Base-by-base conservation (phyloP, 1,140 invertebrate species). In the Psix sp. region DNA sequence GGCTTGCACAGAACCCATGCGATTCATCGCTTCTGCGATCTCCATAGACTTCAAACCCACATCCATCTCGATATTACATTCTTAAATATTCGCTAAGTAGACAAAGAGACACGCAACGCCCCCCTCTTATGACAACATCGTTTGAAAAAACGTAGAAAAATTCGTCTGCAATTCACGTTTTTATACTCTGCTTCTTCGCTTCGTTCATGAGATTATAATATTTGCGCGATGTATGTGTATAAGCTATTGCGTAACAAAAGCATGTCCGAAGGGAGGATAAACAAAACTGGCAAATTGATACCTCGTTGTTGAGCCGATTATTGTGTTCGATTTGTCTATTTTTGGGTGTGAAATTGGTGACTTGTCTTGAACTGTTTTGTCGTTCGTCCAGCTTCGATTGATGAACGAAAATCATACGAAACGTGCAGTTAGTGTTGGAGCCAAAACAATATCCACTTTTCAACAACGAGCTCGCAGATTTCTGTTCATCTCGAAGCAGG, bases 1-100 rank as follows among this genome's bases (percentile, higher is more conserved):
- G 73, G 75, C 78, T 84, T 84, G 82, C 82, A 83, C 81, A 83
- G 77, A 79, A 82, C 82, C 82, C 82, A 79, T 35, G 54, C 54
- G 20, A 60, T 48, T 49, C 36, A 7, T 24, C 35, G 48, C 7
- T 57, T 40, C 46, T 35, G 51, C 33, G 48, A 13, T 35, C 9
- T 54, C 24, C 16, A 14, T 33, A 31, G 31, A 2, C 43, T 36
- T 40, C 13, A 6, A 14, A 31, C 7, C 15, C 39, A 49, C 20
- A 11, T 36, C 40, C 45, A 57, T 40, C 21, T 15, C 39, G n/a
- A 43, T 56, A 13, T 31, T 48, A 42, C 51, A 18, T 54, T 54
- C 39, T 71, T 62, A 62, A 51, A 39, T 48, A 70, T 26, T 70
- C 18, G 24, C 56, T 60, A 54, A 62, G 18, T 60, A 48, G 56